A percentile compares a stretch with the other conserved stretches of the same genome.
Conservation (phyloP, 1,140 invertebrate genomes). For the Ladona fulva region DNA sequence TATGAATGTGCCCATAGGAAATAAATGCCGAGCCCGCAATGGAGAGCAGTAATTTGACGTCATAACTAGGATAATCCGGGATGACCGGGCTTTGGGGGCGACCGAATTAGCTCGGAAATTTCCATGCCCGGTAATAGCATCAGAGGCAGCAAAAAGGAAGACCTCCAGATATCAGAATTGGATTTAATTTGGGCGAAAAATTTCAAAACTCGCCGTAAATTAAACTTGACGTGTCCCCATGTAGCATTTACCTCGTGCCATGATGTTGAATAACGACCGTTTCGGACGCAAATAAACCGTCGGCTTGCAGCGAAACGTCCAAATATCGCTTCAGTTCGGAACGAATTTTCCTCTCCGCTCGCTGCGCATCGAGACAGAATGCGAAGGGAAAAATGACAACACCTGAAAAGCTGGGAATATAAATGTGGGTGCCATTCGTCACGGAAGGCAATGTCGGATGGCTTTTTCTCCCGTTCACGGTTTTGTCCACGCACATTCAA, state of each 20-base stretch:
- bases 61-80: too few relatives aligned
- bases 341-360: too few relatives aligned
- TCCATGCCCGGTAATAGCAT: too few relatives aligned
- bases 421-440: neutral
- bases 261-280: neutral
- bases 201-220: constrained; percentile 5
- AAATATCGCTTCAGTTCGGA: neutral
- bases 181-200: neutral
- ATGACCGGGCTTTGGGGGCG: too few relatives aligned
- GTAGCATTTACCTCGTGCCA: neutral
- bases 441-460: neutral
- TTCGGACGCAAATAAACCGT: neutral
- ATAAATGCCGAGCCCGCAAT: too few relatives aligned
- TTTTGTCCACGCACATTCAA: neutral
- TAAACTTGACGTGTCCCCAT: neutral
- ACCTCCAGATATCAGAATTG: neutral
- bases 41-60: too few relatives aligned
- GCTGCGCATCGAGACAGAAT: neutral
- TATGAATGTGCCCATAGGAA: too few relatives aligned
- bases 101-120: too few relatives aligned
- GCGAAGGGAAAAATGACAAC: neutral
- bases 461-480: neutral
- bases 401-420: neutral
- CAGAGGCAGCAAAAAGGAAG: too few relatives aligned
- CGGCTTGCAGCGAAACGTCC: neutral